Evolutionary conservation across 2,113 vertebrate genomes (phyloP).

Genomic region (Atherinomorus stipes): DNA sequence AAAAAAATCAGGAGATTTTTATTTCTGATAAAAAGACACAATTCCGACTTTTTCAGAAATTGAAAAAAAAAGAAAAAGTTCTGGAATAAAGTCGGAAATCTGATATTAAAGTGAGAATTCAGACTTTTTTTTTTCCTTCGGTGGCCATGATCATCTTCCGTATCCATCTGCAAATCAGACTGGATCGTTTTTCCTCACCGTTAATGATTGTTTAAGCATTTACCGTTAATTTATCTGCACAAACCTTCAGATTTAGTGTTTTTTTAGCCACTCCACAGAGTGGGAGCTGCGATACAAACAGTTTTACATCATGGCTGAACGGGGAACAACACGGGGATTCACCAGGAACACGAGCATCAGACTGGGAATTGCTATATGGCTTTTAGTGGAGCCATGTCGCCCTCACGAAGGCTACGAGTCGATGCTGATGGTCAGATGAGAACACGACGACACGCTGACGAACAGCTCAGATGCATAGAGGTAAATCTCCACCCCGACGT

Average conservation of each 20-base stretch:
- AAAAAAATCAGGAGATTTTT: too few relatives aligned
- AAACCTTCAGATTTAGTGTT: not conserved
- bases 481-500: slow-evolving; percentile 46
- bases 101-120: too few relatives aligned
- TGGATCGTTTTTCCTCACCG: too few relatives aligned
- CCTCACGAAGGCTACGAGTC: slow-evolving; percentile 1
- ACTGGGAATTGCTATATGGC: slow-evolving; percentile 23
- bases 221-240: not conserved
- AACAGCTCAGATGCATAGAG: slow-evolving; percentile 77
- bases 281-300: not conserved
- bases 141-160: too few relatives aligned
- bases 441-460: not conserved
- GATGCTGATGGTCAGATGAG: not conserved
- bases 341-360: slow-evolving; percentile 8
- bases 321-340: not conserved
- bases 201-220: slow-evolving; percentile 8
- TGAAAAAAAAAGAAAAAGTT: too few relatives aligned
- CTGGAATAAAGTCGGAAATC: too few relatives aligned
- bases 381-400: slow-evolving; percentile 21
- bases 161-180: not conserved
- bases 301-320: slow-evolving; percentile 1
- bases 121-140: too few relatives aligned
- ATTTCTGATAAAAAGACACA: too few relatives aligned
- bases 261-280: slow-evolving; percentile 7
- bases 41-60: too few relatives aligned